phyloP scores from a whole-genome alignment of 2,797 vertebrate species.

The Peromyscus attwateri region DNA sequence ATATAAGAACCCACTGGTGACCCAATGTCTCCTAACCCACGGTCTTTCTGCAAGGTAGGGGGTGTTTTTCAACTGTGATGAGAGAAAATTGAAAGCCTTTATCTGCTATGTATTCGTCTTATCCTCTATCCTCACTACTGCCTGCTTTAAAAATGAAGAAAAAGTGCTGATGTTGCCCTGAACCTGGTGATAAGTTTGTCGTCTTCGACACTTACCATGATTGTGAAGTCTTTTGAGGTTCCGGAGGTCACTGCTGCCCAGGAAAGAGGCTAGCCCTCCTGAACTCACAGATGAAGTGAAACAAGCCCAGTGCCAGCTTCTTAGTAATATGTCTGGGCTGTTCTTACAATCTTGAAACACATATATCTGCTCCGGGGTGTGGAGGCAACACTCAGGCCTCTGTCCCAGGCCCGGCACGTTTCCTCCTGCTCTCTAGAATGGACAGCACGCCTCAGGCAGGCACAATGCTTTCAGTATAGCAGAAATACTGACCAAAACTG shows the following conservation, averaged over 20 bases:
- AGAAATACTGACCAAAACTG: neutral
- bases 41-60: neutral
- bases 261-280: conserved; percentile 65
- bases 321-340: conserved; percentile 45
- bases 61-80: neutral
- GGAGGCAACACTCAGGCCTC: conserved; percentile 49
- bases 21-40: neutral
- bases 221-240: conserved; percentile 59
- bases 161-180: conserved; percentile 31
- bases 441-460: neutral
- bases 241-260: conserved; percentile 50
- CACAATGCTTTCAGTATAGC: neutral
- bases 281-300: neutral
- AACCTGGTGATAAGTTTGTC: conserved; percentile 62
- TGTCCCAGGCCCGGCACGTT: neutral
- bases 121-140: conserved; percentile 9
- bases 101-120: conserved; percentile 3
- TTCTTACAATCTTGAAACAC: conserved; percentile 61
- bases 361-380: conserved; percentile 53
- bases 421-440: neutral
- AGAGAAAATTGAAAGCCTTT: conserved; percentile 17
- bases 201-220: neutral
- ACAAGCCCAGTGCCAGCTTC: conserved; percentile 49
- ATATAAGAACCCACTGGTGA: neutral
- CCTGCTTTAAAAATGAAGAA: conserved; percentile 39